Conservation (phyloP, 2,888 invertebrate species). For the Lithosia quadra region DNA sequence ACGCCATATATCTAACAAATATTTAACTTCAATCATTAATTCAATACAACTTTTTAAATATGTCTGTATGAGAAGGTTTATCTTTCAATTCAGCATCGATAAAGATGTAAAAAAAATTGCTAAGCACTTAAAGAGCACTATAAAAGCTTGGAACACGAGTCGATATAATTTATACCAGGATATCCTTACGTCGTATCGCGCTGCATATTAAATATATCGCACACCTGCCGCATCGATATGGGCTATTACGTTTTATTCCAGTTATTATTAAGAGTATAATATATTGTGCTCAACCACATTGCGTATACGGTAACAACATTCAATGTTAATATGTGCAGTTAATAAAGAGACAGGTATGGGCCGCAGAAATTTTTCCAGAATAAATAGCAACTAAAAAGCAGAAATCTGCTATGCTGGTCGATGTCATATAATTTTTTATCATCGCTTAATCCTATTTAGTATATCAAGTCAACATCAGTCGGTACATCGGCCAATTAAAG, state of each 20-base stretch:
- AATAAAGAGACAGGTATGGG: neutral
- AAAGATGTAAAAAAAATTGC: neutral
- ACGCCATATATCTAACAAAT: too few species aligned
- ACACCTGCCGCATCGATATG: slow-evolving; percentile 9
- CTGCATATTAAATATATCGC: slow-evolving; percentile 7
- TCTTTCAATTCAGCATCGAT: too few species aligned
- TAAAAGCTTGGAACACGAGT: neutral
- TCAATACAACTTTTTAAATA: too few species aligned
- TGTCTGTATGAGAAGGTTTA: too few species aligned
- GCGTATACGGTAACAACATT: neutral
- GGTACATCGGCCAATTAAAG: neutral
- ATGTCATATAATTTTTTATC: neutral
- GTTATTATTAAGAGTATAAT: neutral
- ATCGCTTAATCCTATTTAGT: too few species aligned
- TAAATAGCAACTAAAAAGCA: too few species aligned
- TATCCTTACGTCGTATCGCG: neutral
- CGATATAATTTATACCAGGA: slow-evolving; percentile 1
- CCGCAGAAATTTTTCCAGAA: neutral
- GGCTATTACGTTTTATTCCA: slow-evolving; percentile 1
- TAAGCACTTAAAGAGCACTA: neutral
- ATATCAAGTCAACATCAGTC: too few species aligned
- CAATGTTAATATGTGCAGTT: neutral
- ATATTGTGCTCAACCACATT: neutral
- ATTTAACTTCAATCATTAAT: too few species aligned
- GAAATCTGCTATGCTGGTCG: too few species aligned